phyloP scores from a whole-genome alignment of 2,113 vertebrate species.

The Nestor notabilis region DNA sequence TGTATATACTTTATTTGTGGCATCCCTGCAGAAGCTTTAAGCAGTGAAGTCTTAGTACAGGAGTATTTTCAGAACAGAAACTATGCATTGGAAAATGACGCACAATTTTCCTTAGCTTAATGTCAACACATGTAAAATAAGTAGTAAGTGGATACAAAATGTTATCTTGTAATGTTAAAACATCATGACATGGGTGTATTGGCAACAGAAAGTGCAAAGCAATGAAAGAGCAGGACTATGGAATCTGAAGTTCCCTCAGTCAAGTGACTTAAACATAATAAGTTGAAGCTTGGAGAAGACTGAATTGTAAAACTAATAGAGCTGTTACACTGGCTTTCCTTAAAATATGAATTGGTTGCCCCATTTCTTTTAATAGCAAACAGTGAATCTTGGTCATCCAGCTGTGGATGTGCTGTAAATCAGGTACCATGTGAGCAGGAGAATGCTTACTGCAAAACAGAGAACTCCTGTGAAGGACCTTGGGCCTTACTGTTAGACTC shows the following conservation, averaged over 20 bases:
- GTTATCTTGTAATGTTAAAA: not conserved
- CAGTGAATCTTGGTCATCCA: slow-evolving; percentile 23
- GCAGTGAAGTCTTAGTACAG: not conserved
- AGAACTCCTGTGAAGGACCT: not conserved
- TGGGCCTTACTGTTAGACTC: not conserved
- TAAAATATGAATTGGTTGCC: slow-evolving; percentile 55
- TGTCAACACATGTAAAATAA: not conserved
- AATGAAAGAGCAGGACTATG: not conserved
- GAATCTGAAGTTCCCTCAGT: not conserved
- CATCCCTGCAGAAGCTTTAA: not conserved
- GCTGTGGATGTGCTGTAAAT: slow-evolving; percentile 8
- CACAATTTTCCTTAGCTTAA: not conserved
- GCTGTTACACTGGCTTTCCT: slow-evolving; percentile 63
- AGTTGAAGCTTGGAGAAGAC: slow-evolving; percentile 48
- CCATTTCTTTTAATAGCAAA: slow-evolving; percentile 58
- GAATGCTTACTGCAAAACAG: not conserved
- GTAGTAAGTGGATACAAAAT: not conserved
- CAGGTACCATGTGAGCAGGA: not conserved
- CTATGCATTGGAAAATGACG: not conserved
- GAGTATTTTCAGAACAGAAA: not conserved
- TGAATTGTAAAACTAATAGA: slow-evolving; percentile 61
- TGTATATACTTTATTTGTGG: not conserved
- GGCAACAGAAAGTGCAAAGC: not conserved
- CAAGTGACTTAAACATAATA: slow-evolving; percentile 55
- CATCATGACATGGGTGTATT: not conserved